Conservation (phyloP, 2,797 vertebrate species). For the Chanos chanos region DNA sequence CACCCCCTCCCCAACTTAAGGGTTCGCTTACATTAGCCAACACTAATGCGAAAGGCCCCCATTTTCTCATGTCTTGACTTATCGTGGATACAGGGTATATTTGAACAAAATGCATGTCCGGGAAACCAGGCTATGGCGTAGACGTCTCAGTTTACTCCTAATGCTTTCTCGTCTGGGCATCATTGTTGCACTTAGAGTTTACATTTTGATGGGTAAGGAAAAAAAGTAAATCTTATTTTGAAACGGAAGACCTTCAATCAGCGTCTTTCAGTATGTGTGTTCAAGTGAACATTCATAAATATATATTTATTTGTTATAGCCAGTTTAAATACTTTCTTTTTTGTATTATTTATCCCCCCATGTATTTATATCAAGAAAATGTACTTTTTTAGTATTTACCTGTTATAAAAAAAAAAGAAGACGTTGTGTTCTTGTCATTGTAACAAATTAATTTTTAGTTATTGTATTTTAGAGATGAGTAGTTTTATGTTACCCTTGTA, state of each 20-base stretch:
- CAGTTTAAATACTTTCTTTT: conserved; percentile 90
- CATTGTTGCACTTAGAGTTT: conserved; percentile 99
- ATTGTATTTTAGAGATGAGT: conserved; percentile 93
- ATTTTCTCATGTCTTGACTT: conserved; percentile 84
- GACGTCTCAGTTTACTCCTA: conserved; percentile 65
- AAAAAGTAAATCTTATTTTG: conserved; percentile 77
- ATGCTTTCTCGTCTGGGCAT: conserved; percentile 79
- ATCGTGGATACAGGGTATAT: conserved; percentile 99
- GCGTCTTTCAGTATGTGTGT: conserved; percentile 87
- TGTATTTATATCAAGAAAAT: conserved; percentile 96
- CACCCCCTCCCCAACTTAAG: conserved; percentile 42
- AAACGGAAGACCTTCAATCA: conserved; percentile 82
- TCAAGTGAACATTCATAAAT: conserved; percentile 98
- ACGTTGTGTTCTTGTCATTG: conserved; percentile 92
- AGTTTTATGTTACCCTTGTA: conserved; percentile 94
- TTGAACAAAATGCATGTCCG: conserved; percentile 93
- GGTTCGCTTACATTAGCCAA: conserved; percentile 66
- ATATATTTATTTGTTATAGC: conserved; percentile 99
- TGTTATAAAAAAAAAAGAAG: conserved; percentile 81
- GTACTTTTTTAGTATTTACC: conserved; percentile 98
- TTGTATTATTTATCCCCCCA: conserved; percentile 97
- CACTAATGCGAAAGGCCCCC: conserved; percentile 62
- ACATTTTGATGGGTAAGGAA: conserved; percentile 92
- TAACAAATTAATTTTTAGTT: conserved; percentile 93
- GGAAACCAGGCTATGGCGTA: conserved; percentile 73